phyloP scores from a whole-genome alignment of 2,113 vertebrate species.

The Sclerurus mexicanus region DNA sequence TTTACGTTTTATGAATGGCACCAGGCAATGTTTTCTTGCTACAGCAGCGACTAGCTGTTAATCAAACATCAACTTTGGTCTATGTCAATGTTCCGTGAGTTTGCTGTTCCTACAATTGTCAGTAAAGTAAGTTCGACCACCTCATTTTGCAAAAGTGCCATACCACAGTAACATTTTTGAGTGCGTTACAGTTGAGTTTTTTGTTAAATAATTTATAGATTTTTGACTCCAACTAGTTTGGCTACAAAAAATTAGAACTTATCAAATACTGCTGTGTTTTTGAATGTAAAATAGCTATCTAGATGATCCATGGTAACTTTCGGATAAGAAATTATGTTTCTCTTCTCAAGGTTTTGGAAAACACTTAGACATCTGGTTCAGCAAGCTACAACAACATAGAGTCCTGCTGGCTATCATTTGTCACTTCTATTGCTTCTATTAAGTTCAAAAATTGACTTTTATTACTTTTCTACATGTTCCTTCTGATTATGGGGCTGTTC shows the following conservation, averaged over 20 bases:
- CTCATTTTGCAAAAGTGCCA: not conserved
- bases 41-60: not conserved
- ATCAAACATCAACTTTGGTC: slow-evolving; percentile 17
- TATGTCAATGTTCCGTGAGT: not conserved
- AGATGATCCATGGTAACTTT: not conserved
- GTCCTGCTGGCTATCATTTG: not conserved
- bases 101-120: not conserved
- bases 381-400: not conserved
- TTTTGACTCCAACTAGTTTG: not conserved
- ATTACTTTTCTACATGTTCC: not conserved
- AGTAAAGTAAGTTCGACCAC: slow-evolving; percentile 19
- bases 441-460: not conserved
- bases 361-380: not conserved
- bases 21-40: not conserved
- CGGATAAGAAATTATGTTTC: not conserved
- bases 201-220: not conserved
- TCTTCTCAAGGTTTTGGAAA: not conserved
- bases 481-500: not conserved
- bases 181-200: not conserved
- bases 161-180: not conserved
- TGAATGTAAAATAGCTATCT: not conserved
- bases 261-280: not conserved
- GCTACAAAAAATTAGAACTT: not conserved
- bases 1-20: not conserved
- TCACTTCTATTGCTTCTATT: not conserved